These are phyloP conservation scores for Drosophila colorata DNA, from an alignment of 2,888 invertebrate species.

Conservation along the genomic window DNA sequence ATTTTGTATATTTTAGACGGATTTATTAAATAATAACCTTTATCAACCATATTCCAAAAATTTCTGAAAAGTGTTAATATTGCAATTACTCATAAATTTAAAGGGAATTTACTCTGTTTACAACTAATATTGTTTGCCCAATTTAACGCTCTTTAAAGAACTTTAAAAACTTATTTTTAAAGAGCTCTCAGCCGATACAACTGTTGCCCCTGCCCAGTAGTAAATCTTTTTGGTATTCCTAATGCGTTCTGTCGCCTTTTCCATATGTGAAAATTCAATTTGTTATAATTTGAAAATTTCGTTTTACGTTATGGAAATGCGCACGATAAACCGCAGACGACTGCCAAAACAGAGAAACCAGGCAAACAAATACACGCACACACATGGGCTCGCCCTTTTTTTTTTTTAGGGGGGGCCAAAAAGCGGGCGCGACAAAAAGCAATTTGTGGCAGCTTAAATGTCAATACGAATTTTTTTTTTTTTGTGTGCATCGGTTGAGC, in stretches of 20 bases:
- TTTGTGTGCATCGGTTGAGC: constrained; percentile 39
- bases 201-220: neutral
- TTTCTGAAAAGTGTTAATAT: too few relatives aligned
- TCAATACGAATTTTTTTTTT: constrained; percentile 59
- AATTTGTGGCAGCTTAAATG: constrained; percentile 79
- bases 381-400: neutral
- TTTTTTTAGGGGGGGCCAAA: neutral
- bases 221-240: constrained; percentile 8
- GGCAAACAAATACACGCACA: constrained; percentile 5
- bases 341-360: constrained; percentile 21
- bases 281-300: constrained; percentile 79
- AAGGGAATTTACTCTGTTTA: too few relatives aligned
- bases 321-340: constrained; percentile 61
- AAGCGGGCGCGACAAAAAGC: constrained; percentile 57
- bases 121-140: too few relatives aligned
- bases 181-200: neutral
- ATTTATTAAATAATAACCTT: too few relatives aligned
- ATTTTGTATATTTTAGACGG: too few relatives aligned
- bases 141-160: neutral
- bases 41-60: too few relatives aligned
- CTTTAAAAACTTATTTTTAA: constrained; percentile 1
- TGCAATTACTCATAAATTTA: too few relatives aligned
- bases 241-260: constrained; percentile 5
- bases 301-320: constrained; percentile 74
- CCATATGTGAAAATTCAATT: constrained; percentile 70